phyloP scores from a whole-genome alignment of 2,888 invertebrate species.

The Sinodicranocentrus sp. region DNA sequence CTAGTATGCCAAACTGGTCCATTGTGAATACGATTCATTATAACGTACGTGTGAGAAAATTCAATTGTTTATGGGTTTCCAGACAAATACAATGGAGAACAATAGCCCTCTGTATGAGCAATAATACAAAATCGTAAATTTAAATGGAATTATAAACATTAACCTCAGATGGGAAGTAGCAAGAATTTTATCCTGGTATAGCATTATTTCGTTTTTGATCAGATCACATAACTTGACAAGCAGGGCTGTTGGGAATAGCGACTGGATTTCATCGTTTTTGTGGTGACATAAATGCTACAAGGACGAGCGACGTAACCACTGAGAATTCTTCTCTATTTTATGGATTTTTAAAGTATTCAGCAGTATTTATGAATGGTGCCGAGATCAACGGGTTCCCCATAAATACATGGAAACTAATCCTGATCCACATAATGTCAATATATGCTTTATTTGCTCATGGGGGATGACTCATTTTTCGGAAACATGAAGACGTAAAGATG shows the following conservation, averaged over 20 bases:
- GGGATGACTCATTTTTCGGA: slow-evolving; percentile 94
- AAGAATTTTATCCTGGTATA: too few species aligned
- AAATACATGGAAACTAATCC: slow-evolving; percentile 96
- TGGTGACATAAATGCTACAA: slow-evolving; percentile 23
- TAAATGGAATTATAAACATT: too few species aligned
- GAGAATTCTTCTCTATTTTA: background rate
- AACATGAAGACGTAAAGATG: slow-evolving; percentile 91
- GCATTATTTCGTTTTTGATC: too few species aligned
- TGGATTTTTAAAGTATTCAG: background rate
- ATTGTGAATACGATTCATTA: too few species aligned
- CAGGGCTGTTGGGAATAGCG: background rate
- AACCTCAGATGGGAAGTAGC: too few species aligned
- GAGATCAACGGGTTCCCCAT: slow-evolving; percentile 90
- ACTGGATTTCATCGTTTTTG: background rate
- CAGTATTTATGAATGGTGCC: background rate
- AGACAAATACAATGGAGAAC: too few species aligned
- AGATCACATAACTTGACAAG: too few species aligned
- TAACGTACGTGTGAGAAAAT: too few species aligned
- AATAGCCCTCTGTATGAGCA: too few species aligned
- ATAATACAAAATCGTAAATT: too few species aligned
- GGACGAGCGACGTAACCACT: slow-evolving; percentile 12
- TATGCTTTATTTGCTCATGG: slow-evolving; percentile 97
- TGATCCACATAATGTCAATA: slow-evolving; percentile 93
- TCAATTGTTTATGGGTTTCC: too few species aligned
- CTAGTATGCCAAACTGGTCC: too few species aligned